A percentile compares a stretch with the other conserved stretches of the same genome.
phyloP scores from a whole-genome alignment of 2,113 vertebrate genomes.

The Ginglymostoma cirratum region DNA sequence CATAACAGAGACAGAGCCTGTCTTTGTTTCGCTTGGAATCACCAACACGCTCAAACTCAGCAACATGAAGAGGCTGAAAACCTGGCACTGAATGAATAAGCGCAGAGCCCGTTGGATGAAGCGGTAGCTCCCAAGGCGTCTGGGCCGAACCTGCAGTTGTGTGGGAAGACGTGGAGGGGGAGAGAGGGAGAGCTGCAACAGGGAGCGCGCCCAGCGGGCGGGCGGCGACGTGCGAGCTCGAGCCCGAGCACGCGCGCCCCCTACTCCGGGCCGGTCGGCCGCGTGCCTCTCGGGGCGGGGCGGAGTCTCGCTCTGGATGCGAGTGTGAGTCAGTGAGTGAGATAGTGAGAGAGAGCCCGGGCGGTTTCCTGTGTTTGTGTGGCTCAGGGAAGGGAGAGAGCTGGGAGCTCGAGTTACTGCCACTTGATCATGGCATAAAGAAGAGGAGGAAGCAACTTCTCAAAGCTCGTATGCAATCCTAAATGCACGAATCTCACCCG shows the following conservation, averaged over 20 bases:
- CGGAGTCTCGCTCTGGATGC: constrained; percentile 14
- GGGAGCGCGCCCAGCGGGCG: neutral
- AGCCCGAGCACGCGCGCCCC: neutral
- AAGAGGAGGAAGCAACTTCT: constrained; percentile 42
- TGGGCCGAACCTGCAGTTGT: neutral
- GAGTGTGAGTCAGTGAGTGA: neutral
- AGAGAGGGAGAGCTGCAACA: no score
- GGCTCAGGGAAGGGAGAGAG: constrained; percentile 28
- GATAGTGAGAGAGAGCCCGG: neutral
- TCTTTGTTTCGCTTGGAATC: neutral
- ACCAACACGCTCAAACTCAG: neutral
- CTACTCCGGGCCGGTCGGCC: neutral
- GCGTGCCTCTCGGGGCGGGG: neutral
- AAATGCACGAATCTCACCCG: constrained; percentile 38
- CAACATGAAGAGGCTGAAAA: neutral
- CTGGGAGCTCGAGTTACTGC: constrained; percentile 46
- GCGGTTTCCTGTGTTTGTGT: constrained; percentile 39
- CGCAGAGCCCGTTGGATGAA: neutral
- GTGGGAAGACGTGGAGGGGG: neutral
- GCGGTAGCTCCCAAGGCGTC: neutral
- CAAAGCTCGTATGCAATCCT: constrained; percentile 36
- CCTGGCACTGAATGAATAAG: neutral
- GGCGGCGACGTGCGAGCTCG: neutral
- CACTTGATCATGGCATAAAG: constrained; percentile 65
- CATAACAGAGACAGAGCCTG: neutral